phyloP scores from a whole-genome alignment of 2,113 vertebrate genomes.

The Mohoua ochrocephala region DNA sequence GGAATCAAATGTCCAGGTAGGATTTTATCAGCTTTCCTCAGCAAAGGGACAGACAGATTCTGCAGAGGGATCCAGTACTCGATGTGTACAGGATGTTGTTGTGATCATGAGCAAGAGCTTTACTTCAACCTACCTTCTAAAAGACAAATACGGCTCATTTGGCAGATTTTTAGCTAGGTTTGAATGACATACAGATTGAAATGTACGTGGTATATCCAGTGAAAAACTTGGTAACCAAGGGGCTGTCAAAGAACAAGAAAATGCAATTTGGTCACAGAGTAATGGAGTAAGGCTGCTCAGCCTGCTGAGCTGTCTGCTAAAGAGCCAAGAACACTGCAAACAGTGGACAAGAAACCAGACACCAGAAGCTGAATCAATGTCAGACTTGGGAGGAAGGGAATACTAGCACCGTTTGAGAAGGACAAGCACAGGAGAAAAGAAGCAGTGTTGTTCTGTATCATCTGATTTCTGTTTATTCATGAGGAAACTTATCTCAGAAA shows the following conservation, averaged over 20 bases:
- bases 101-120: not conserved
- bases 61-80: not conserved
- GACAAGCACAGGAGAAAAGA: not conserved
- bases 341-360: not conserved
- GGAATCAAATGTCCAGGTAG: not conserved
- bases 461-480: not conserved
- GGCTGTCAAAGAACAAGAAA: not conserved
- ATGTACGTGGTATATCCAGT: not conserved
- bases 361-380: not conserved
- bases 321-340: not conserved
- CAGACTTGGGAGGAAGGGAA: not conserved
- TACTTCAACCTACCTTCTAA: not conserved
- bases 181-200: not conserved
- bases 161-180: not conserved
- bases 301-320: not conserved
- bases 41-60: not conserved
- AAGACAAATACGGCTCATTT: not conserved
- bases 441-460: not conserved
- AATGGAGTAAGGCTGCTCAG: not conserved
- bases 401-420: not conserved
- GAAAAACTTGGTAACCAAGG: not conserved
- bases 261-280: not conserved
- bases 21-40: not conserved
- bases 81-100: accelerated
- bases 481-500: not conserved